phyloP scores from a whole-genome alignment of 2,888 invertebrate species.

The Rhyacophila evoluta region DNA sequence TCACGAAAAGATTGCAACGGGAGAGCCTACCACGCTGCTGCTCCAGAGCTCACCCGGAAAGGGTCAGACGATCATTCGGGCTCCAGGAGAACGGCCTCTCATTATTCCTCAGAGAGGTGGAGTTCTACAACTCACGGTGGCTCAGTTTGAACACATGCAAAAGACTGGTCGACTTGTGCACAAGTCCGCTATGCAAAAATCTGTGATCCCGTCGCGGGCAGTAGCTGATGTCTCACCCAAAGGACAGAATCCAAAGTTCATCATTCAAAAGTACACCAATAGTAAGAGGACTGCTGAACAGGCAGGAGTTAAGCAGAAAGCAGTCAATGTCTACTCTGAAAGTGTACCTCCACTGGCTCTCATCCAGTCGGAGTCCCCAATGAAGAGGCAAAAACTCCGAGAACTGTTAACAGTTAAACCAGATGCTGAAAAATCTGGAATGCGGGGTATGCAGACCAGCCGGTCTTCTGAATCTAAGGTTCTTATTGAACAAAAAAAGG shows the following conservation, averaged over 20 bases:
- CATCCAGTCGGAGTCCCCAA: constrained; percentile 58
- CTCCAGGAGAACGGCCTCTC: constrained; percentile 62
- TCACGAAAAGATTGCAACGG: constrained; percentile 57
- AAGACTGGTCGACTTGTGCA: constrained; percentile 65
- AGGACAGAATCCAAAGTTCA: constrained; percentile 43
- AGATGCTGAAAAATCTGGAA: constrained; percentile 52
- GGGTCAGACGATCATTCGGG: constrained; percentile 61
- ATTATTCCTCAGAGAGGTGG: constrained; percentile 58
- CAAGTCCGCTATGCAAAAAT: constrained; percentile 59
- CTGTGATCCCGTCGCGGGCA: constrained; percentile 58
- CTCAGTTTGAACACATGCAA: constrained; percentile 69
- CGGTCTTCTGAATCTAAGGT: constrained; percentile 58
- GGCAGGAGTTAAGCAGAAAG: constrained; percentile 18
- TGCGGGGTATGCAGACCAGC: constrained; percentile 23
- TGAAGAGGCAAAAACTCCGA: constrained; percentile 62
- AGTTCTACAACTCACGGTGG: constrained; percentile 66
- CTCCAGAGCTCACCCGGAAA: constrained; percentile 59
- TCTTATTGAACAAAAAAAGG: constrained; percentile 55
- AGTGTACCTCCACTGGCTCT: constrained; percentile 61
- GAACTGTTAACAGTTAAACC: constrained; percentile 56
- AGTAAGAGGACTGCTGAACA: constrained; percentile 35
- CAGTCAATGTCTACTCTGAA: constrained; percentile 58
- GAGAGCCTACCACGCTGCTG: constrained; percentile 3
- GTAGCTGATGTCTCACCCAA: constrained; percentile 55
- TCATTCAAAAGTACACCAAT: constrained; percentile 44